A percentile compares a stretch with the other conserved stretches of the same genome.
phyloP scores from a whole-genome alignment of 2,797 vertebrate genomes.

The Dicrostonyx torquatus region DNA sequence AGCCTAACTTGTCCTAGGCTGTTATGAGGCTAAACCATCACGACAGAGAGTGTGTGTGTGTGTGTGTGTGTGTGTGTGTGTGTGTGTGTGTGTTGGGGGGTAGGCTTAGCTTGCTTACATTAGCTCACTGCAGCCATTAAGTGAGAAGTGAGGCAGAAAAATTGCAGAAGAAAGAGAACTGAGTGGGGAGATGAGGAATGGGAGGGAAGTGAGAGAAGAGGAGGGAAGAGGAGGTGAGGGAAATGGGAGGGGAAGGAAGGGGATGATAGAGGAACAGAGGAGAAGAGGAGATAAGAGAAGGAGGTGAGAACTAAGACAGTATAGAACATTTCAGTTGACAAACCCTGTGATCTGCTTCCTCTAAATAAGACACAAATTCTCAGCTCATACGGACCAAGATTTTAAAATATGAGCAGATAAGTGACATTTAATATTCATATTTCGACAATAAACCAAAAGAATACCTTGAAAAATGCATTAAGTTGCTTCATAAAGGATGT shows the following conservation, averaged over 20 bases:
- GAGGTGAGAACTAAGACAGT: no score
- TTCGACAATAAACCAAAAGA: background rate
- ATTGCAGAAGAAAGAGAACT: background rate
- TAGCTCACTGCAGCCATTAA: background rate
- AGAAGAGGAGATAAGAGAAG: no score
- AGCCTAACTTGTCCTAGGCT: background rate
- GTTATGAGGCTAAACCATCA: no score
- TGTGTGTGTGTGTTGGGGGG: no score
- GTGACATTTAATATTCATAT: background rate
- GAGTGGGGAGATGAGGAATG: background rate
- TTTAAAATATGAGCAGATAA: background rate
- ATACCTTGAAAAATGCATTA: background rate
- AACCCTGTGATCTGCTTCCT: background rate
- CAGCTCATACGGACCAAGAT: background rate
- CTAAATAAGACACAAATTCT: background rate
- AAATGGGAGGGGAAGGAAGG: rapidly evolving
- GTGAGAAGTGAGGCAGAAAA: background rate
- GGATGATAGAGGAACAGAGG: rapidly evolving
- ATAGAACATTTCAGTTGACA: background rate
- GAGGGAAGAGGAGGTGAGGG: rapidly evolving
- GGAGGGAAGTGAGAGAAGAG: no score
- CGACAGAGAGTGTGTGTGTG: background rate
- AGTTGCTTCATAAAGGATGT: background rate
- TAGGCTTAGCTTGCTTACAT: background rate
- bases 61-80: no score